Evolutionary conservation across 1,140 invertebrate genomes (phyloP), one percentile per base, ranked within the genome.

Genomic region (Eubasilissa regina): DNA sequence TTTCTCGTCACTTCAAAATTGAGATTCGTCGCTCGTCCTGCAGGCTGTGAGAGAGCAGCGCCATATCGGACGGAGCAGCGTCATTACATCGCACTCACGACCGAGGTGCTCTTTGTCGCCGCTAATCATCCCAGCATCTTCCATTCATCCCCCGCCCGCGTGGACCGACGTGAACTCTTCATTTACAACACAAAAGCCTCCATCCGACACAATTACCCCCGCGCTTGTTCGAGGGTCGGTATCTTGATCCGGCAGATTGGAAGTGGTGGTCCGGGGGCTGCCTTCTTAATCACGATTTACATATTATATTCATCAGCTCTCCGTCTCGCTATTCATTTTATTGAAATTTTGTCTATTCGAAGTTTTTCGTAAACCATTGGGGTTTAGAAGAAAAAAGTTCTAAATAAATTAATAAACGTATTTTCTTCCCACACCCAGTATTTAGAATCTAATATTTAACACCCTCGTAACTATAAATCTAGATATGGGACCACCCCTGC

Each of bases 101-200:
- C 3, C 25, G 17, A 43, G 25, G 17, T 35, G 19, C 12, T 43
- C 35, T 64, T 64, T 64, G 60, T 64, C 60, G 19, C 60, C 19
- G 12, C 21, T 64, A 64, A 64, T 64, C 60, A 43, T 64, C 21
- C 13, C 60, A 64, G 60, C 60, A 35, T 64, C 60, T 64, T 64
- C n/a, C 19, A 64, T 64, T 64, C 60, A 35, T 64, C 19, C 19
- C 25, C 60, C 60, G 4, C n/a, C 17, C 21, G 13, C 17, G n/a
- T 35, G 60, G 21, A 43, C 4, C 25, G 1, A 25, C 58, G 15
- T n/a, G 6, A 43, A 8, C 60, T 64, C 60, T 64, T 64, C 60
- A 25, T 64, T 25, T 25, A 8, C 8, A 64, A 64, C 21, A 64
- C 60, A 64, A 64, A 64, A 21, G 35, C 60, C 9, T 19, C 25